Evolutionary conservation across 2,797 vertebrate species (phyloP).

Genomic region (Pipistrellus pipistrellus): DNA sequence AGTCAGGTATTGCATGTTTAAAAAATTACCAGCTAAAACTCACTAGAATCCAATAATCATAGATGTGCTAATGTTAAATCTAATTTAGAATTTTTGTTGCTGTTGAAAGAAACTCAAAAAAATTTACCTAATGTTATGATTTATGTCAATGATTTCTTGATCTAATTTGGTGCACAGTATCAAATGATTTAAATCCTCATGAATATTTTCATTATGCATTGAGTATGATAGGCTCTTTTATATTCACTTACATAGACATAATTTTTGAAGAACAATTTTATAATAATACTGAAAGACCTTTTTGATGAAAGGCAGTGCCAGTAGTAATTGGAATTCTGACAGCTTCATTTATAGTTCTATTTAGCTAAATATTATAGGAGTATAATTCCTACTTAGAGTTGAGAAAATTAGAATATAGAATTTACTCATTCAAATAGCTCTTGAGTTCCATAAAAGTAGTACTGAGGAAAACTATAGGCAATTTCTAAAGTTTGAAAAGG

Average conservation of each 20-base stretch:
- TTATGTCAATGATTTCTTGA: conserved; percentile 65
- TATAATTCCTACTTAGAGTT: conserved; percentile 63
- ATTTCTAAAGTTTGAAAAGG: conserved; percentile 51
- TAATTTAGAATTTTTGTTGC: conserved; percentile 73
- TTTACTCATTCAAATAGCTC: conserved; percentile 54
- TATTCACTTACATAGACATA: conserved; percentile 65
- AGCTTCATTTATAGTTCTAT: conserved; percentile 67
- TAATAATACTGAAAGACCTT: conserved; percentile 65
- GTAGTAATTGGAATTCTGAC: conserved; percentile 67
- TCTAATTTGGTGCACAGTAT: conserved; percentile 57
- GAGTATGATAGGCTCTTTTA: conserved; percentile 53
- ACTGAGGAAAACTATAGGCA: conserved; percentile 33
- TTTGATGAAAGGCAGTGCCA: conserved; percentile 66
- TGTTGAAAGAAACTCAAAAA: conserved; percentile 51
- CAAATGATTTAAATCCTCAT: conserved; percentile 65
- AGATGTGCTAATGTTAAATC: conserved; percentile 25
- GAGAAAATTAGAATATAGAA: conserved; percentile 43
- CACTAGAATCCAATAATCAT: neutral
- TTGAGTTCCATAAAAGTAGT: conserved; percentile 30
- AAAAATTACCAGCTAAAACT: neutral
- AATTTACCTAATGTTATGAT: conserved; percentile 70
- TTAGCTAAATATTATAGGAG: conserved; percentile 61
- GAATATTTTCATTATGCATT: conserved; percentile 72
- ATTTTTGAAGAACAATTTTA: conserved; percentile 73
- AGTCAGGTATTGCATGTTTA: neutral